Base-by-base conservation (phyloP, 1,140 invertebrate genomes). In the Battus philenor region DNA sequence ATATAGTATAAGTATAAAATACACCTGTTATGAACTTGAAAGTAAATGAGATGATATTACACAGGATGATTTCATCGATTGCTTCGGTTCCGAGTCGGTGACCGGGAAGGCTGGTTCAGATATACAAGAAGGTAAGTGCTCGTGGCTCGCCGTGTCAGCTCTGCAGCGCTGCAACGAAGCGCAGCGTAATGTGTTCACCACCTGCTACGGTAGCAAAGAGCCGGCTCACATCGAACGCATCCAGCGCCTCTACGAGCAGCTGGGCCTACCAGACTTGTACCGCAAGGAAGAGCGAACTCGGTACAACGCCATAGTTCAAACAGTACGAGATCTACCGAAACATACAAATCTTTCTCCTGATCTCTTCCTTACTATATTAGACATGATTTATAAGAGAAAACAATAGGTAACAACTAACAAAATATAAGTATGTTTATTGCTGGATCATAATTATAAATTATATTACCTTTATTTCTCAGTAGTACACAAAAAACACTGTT, bases 71-170 rank as follows among this genome's bases (percentile, higher is more conserved):
- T 97, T 90, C 70, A 86, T 97, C 20, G 95, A 97, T 75, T 95
- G 92, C 66, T 98, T 91, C 77, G 94, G 95, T 0, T 89, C 95
- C 66, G 84, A 91, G 15, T 80, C 88, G 7, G 74, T 92, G 0
- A 95, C 91, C 3, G 95, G 95, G 7, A 98, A 97, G 86, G 76
- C 89, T n/a, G 93, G 93, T 0, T 95, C 90, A 0, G 96, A 98
- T 65, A 97, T 98, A 44, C 87, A 92, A 68, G 95, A 97, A 66
- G 94, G 94, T 13, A 98, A 98, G 87, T 98, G 96, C 77, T 90
- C 93, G 5, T 98, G 96, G 96, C 72, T 98, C 6, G 90, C 93
- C 1, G 93, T 96, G 2, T 89, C 92, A 20, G 94, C 95, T 6
- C 70, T 97, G 8, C 89, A 93, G 69, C 87, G 87, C 47, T 92